Base-by-base conservation (phyloP, 1,140 invertebrate species). In the Acromyrmex echinatior region DNA sequence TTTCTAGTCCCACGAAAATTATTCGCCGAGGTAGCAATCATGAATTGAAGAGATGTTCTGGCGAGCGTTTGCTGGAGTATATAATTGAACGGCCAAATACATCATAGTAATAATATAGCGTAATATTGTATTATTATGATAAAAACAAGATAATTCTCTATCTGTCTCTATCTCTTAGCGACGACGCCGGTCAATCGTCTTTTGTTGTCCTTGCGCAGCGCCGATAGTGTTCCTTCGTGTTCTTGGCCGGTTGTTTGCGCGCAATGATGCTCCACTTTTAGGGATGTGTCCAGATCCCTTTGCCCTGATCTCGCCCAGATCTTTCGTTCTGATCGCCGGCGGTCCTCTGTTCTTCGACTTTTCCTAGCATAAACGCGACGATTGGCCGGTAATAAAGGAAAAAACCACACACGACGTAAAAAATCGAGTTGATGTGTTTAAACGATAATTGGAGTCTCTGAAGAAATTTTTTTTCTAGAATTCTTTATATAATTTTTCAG, bases 31-130 rank as follows among this genome's bases (percentile, higher is more conserved):
- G 7, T 89, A 84, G 35, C 63, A 85, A 84, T 70, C 88, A 60
- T 77, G 51, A 82, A 45, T 53, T 74, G 66, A 77, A 70, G 49
- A 31, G 28, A 70, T 77, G 86, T 87, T 87, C 89, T 86, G 63
- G 70, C 85, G 25, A 89, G 86, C 84, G 74, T 90, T 25, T 90
- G 88, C 89, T 88, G 74, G 90, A 88, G 91, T 86, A 91, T 79
- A 84, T 82, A 88, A 88, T 84, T 90, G 93, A 93, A 94, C 91
- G 93, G 94, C 94, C 94, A 95, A 94, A 95, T 94, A 94, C 92
- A 92, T 94, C 56, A 89, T 93, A 84, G 70, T 84, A 84, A 90
- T 74, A 79, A 79, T 86, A 80, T 90, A 87, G 87, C 51, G 49
- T 51, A 89, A 87, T 87, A 89, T 85, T 80, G 35, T 90, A 90